Percentiles rank a stretch among this genome's conserved stretches.
Evolutionary conservation across 2,113 vertebrate species (phyloP).

Genomic region (Gymnobelideus leadbeateri): DNA sequence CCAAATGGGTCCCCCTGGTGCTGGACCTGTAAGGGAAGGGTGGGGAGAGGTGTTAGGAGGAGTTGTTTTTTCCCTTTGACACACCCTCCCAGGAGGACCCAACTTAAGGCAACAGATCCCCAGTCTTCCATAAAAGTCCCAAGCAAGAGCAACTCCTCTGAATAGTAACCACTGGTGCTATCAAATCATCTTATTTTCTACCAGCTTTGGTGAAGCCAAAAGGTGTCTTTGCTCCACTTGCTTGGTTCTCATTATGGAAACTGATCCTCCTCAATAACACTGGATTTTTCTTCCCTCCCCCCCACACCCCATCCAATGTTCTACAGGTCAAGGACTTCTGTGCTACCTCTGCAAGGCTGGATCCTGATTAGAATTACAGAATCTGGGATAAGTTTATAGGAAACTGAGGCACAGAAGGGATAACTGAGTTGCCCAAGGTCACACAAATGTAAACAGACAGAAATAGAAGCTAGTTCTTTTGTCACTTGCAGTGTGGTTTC

Average conservation of each 20-base stretch:
- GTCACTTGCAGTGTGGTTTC: neutral
- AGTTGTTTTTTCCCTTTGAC: neutral
- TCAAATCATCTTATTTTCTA: neutral
- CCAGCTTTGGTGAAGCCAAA: neutral
- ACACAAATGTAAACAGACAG: neutral
- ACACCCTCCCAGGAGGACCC: neutral
- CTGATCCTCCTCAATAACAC: neutral
- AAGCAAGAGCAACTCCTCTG: conserved; percentile 30
- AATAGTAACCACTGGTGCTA: neutral
- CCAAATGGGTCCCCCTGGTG: conserved; percentile 77
- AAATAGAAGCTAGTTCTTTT: neutral
- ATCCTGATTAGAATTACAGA: neutral
- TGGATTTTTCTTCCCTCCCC: neutral
- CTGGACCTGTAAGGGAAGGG: conserved; percentile 72
- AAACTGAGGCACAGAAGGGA: neutral
- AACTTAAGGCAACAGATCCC: conserved; percentile 6
- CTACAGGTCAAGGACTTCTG: neutral
- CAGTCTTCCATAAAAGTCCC: conserved; percentile 34
- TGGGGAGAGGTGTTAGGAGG: neutral
- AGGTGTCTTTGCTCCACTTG: neutral
- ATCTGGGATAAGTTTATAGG: neutral
- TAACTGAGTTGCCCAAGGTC: neutral
- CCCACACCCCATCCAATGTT: neutral
- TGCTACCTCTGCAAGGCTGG: neutral
- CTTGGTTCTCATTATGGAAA: neutral